Conservation (phyloP, 92 coral and sea anemone genomes). For the Galaxea fascicularis region DNA sequence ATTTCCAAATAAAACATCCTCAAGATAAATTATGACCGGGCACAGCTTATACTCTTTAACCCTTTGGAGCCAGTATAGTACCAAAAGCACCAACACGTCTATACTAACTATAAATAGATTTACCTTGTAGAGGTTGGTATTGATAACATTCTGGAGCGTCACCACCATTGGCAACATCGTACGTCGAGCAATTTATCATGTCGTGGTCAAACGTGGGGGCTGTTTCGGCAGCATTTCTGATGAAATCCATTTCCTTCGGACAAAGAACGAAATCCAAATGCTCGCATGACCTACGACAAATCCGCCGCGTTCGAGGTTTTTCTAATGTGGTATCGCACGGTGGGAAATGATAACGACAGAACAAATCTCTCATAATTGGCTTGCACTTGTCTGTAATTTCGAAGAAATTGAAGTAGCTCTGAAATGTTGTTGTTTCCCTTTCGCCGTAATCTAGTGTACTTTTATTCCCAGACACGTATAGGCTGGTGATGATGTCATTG, state of each 20-base stretch:
- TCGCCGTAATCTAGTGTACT: constrained; percentile 10
- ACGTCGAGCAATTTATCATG: constrained; percentile 14
- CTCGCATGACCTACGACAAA: constrained; percentile 18
- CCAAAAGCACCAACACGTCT: too few relatives aligned
- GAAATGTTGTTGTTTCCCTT: neutral
- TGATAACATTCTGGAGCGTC: constrained; percentile 29
- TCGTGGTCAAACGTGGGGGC: constrained; percentile 12
- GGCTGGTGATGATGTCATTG: too few relatives aligned
- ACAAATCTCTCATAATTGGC: constrained; percentile 6
- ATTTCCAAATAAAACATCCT: too few relatives aligned
- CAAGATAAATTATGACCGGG: too few relatives aligned
- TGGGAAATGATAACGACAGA: constrained; percentile 33
- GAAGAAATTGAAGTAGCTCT: neutral
- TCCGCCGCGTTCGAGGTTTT: constrained; percentile 10
- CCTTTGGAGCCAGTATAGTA: too few relatives aligned
- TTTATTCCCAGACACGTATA: neutral
- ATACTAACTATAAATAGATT: neutral
- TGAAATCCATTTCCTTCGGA: neutral
- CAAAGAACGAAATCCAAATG: neutral
- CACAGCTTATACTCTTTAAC: too few relatives aligned
- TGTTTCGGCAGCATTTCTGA: neutral
- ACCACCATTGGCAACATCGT: constrained; percentile 12
- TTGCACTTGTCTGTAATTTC: neutral
- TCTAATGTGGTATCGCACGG: constrained; percentile 15
- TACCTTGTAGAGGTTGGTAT: neutral